Base-by-base conservation (phyloP, 1,140 invertebrate species). In the Bombus turneri region DNA sequence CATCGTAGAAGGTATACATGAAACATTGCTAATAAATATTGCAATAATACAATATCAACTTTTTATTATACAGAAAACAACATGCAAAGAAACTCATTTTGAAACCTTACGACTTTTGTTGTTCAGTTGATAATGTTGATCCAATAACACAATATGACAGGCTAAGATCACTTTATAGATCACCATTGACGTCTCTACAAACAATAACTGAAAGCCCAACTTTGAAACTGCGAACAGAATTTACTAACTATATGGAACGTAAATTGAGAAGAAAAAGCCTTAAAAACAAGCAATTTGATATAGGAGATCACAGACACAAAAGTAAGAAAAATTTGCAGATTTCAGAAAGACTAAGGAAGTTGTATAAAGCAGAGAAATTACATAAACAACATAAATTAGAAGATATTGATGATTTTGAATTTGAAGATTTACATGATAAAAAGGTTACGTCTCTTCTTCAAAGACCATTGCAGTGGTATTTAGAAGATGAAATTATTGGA, bases 71-170 rank as follows among this genome's bases (percentile, higher is more conserved):
- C 62, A 74, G 37, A 9, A 85, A 59, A 47, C 31, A 43, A 8
- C 5, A 28, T 13, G 57, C 41, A 13, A 59, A 53, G 34, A 15
- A 71, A 12, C 68, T 9, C 25, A 64, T 13, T 22, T 2, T 81
- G 10, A 92, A 89, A 22, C 86, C 89, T 0, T 87, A 83, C 22
- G 76, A 53, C 2, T 90, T 92, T 77, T 92, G 90, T 47, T 92
- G 91, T 84, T 86, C 88, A 15, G 15, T 57, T 15, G 69, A 88
- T 53, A 68, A 80, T 22, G 69, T 79, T 34, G 86, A 92, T 62
- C 77, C 88, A 39, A 34, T 86, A 41, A 72, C 43, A 2, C 74
- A 76, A 72, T 91, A 92, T 71, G 66, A 92, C 66, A 83, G 85
- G 64, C 69, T 41, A 41, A 87, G 57, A 4, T 74, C 82, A 15